Percentiles rank a stretch among this genome's conserved stretches.
phyloP scores from a whole-genome alignment of 2,888 invertebrate species.

The Pterostichus niger region DNA sequence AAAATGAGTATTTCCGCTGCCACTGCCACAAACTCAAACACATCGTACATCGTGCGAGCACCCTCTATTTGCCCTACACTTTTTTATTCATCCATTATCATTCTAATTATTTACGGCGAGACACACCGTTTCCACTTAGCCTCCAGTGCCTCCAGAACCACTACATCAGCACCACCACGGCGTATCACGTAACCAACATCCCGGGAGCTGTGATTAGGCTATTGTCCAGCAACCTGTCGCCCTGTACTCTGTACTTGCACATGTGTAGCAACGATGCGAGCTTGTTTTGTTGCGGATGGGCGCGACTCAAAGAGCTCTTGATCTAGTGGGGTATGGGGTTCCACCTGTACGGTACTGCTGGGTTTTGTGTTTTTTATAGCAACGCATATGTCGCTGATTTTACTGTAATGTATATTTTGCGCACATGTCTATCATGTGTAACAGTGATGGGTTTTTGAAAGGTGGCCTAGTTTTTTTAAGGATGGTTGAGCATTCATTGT shows the following conservation, averaged over 20 bases:
- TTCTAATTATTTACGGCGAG: slow-evolving; percentile 77
- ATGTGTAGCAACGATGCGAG: slow-evolving; percentile 59
- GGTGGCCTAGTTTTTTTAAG: slow-evolving; percentile 25
- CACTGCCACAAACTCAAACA: not conserved
- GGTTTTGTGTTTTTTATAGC: slow-evolving; percentile 26
- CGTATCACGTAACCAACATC: slow-evolving; percentile 76
- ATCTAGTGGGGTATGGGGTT: slow-evolving; percentile 68
- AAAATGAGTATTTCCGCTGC: not conserved
- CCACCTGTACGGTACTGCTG: slow-evolving; percentile 39
- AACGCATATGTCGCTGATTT: slow-evolving; percentile 55
- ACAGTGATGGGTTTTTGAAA: not conserved
- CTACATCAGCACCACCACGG: slow-evolving; percentile 32
- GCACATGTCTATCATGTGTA: slow-evolving; percentile 34
- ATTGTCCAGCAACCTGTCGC: slow-evolving; percentile 68
- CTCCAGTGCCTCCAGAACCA: not conserved
- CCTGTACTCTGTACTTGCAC: slow-evolving; percentile 52
- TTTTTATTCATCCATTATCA: slow-evolving; percentile 77
- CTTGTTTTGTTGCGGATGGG: slow-evolving; percentile 71
- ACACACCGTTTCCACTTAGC: slow-evolving; percentile 34
- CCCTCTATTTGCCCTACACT: slow-evolving; percentile 75
- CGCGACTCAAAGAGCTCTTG: slow-evolving; percentile 71
- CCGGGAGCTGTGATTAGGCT: slow-evolving; percentile 71
- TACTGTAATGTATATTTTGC: slow-evolving; percentile 53
- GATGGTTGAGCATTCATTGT: not conserved
- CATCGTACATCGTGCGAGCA: not conserved